Conservation (phyloP, 2,113 vertebrate genomes). For the Anoplopoma fimbria region DNA sequence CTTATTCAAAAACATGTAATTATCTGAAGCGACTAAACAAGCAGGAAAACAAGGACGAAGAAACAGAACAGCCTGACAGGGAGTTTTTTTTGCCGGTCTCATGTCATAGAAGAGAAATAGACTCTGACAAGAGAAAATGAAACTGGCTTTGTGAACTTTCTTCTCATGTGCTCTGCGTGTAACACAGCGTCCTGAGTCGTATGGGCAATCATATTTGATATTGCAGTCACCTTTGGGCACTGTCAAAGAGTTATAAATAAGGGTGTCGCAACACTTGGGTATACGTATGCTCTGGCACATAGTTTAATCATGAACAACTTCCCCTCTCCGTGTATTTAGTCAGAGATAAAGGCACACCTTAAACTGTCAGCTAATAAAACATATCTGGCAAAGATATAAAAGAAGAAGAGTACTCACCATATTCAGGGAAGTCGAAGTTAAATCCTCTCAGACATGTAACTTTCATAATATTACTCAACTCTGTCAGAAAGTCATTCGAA, state of each 20-base stretch:
- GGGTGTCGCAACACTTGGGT: slow-evolving; percentile 79
- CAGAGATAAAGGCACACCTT: slow-evolving; percentile 80
- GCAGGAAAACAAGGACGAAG: slow-evolving; percentile 18
- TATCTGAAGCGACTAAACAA: slow-evolving; percentile 46
- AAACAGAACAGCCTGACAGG: slow-evolving; percentile 26
- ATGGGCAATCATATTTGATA: slow-evolving; percentile 79
- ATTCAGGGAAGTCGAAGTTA: slow-evolving; percentile 99
- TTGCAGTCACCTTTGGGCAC: slow-evolving; percentile 80
- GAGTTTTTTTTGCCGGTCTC: slow-evolving; percentile 42
- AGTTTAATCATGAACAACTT: slow-evolving; percentile 81
- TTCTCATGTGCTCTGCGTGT: slow-evolving; percentile 56
- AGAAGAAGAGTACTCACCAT: slow-evolving; percentile 91
- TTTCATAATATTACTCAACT: slow-evolving; percentile 96
- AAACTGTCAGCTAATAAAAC: slow-evolving; percentile 76
- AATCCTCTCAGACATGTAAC: slow-evolving; percentile 99
- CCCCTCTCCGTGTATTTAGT: slow-evolving; percentile 73
- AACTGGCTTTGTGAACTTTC: slow-evolving; percentile 80
- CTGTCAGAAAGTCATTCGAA: slow-evolving; percentile 86
- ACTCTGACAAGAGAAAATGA: slow-evolving; percentile 81
- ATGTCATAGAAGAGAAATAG: slow-evolving; percentile 58
- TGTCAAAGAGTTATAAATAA: slow-evolving; percentile 85
- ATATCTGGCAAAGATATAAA: slow-evolving; percentile 61
- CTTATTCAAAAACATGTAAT: slow-evolving; percentile 41
- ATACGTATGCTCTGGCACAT: slow-evolving; percentile 71
- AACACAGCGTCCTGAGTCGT: slow-evolving; percentile 46